phyloP scores from a whole-genome alignment of 2,113 vertebrate species.

The Micronycteris hirsuta region DNA sequence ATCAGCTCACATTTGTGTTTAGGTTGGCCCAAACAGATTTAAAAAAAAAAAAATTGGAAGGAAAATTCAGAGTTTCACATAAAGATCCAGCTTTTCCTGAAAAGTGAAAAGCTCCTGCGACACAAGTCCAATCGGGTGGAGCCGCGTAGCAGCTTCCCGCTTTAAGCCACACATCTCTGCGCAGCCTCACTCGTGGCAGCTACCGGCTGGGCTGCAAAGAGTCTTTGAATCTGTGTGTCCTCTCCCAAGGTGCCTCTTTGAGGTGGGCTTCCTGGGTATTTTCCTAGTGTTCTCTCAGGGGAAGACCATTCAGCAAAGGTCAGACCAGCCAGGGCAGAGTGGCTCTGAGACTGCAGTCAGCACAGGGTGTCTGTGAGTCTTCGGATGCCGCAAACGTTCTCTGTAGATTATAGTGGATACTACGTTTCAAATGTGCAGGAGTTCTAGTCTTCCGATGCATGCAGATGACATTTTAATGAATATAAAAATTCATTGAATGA shows the following conservation, averaged over 20 bases:
- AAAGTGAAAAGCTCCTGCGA: not conserved
- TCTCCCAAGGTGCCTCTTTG: not conserved
- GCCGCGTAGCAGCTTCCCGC: not conserved
- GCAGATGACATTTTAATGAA: not conserved
- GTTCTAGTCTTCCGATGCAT: not conserved
- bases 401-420: not conserved
- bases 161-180: not conserved
- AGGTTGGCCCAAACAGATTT: not conserved
- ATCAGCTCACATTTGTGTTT: not conserved
- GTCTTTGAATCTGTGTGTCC: not conserved
- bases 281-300: not conserved
- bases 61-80: not conserved
- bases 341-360: not conserved
- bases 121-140: not conserved
- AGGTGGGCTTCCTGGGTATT: not conserved
- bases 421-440: not conserved
- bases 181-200: not conserved
- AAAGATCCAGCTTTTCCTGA: conserved; percentile 7
- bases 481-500: conserved; percentile 1
- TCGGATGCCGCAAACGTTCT: not conserved
- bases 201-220: not conserved
- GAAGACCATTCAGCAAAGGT: not conserved
- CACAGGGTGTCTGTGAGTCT: not conserved
- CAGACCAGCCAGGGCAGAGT: not conserved
- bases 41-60: not conserved